phyloP scores from a whole-genome alignment of 2,797 vertebrate genomes.

The Hyperoplus immaculatus region DNA sequence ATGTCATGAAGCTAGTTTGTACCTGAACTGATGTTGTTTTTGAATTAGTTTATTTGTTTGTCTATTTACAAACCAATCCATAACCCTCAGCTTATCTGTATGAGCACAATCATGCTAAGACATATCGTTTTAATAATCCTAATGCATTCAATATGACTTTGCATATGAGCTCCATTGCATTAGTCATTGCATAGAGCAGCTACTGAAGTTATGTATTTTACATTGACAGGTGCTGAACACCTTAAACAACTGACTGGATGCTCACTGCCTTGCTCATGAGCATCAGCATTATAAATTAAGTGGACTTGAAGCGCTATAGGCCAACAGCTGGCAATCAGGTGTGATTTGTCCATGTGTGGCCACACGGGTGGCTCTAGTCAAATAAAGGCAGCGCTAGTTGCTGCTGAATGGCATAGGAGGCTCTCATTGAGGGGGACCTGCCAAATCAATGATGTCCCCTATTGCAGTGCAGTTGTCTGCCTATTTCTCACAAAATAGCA shows the following conservation, averaged over 20 bases:
- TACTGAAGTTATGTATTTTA: too few species aligned
- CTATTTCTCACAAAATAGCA: constrained; percentile 1
- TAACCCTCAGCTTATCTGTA: neutral
- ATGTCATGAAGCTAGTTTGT: neutral
- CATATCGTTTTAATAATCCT: too few species aligned
- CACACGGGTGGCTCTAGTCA: constrained; percentile 25
- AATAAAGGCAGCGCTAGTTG: constrained; percentile 1
- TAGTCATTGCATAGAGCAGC: constrained; percentile 8
- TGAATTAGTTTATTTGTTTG: neutral
- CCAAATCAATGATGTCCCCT: neutral
- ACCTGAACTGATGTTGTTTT: neutral
- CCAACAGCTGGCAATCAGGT: constrained; percentile 12
- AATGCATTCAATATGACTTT: neutral
- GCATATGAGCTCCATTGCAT: neutral
- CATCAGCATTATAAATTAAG: neutral
- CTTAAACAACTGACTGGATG: neutral
- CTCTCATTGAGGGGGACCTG: neutral
- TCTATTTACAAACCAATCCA: neutral
- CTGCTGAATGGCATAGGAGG: constrained; percentile 9
- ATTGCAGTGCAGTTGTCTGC: neutral
- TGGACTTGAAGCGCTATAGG: neutral
- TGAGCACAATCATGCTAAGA: neutral
- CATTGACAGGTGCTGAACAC: neutral
- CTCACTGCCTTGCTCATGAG: neutral
- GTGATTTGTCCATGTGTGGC: neutral